These are phyloP conservation scores for Diadromus collaris DNA, from an alignment of 2,888 invertebrate genomes.

Conservation along the genomic window DNA sequence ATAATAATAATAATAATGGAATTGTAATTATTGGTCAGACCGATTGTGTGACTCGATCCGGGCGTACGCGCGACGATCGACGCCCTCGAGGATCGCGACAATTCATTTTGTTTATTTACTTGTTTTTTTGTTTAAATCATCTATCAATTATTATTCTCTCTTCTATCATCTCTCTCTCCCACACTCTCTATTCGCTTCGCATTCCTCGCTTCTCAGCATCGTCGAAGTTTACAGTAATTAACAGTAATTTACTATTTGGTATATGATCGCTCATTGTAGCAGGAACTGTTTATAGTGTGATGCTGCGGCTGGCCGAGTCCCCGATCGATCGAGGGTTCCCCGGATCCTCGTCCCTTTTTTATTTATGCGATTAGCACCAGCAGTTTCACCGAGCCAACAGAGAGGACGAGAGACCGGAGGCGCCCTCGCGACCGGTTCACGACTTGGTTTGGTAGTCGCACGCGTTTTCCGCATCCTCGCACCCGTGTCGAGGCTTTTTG, in stretches of 20 bases:
- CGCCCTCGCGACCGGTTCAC: background rate
- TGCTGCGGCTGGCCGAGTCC: constrained; percentile 62
- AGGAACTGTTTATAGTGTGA: constrained; percentile 76
- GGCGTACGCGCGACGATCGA: constrained; percentile 32
- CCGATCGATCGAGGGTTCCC: constrained; percentile 49
- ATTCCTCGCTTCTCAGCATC: constrained; percentile 54
- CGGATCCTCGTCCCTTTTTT: constrained; percentile 24
- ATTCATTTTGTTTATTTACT: no score
- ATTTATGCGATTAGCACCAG: background rate
- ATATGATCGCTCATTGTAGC: constrained; percentile 76
- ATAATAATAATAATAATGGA: constrained; percentile 46
- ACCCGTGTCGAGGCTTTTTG: background rate
- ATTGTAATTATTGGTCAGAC: constrained; percentile 51
- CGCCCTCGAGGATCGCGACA: constrained; percentile 39
- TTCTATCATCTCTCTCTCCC: constrained; percentile 43
- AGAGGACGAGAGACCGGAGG: background rate
- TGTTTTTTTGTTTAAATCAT: constrained; percentile 22
- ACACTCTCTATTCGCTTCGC: constrained; percentile 57
- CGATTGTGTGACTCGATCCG: constrained; percentile 57
- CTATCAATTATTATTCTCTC: constrained; percentile 55
- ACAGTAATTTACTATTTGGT: constrained; percentile 74
- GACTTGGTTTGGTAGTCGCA: constrained; percentile 16
- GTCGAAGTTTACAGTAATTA: constrained; percentile 65
- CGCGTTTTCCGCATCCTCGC: background rate
- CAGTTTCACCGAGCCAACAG: background rate